These are phyloP conservation scores for Cydia splendana DNA, from an alignment of 1,140 invertebrate species.

Conservation along the genomic window DNA sequence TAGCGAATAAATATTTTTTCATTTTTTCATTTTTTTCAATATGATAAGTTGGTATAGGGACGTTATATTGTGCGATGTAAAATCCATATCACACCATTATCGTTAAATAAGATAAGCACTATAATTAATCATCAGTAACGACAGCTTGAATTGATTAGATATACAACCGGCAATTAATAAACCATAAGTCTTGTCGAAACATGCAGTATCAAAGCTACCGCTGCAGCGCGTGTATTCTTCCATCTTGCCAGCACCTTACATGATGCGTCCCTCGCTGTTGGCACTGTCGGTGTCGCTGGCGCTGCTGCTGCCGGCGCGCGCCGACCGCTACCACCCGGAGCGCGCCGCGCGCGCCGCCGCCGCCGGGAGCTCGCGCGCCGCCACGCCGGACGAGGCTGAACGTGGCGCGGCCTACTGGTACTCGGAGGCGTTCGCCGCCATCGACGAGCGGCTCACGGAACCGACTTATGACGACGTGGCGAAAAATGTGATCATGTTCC, in stretches of 20 bases:
- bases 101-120: no score
- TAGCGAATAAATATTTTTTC: no score
- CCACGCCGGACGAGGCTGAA: conserved; percentile 4
- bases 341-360: not conserved
- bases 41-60: no score
- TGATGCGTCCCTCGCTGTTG: not conserved
- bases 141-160: not conserved
- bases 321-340: conserved; percentile 19
- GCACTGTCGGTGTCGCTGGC: not conserved
- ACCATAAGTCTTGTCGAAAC: not conserved
- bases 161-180: not conserved
- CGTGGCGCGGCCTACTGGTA: conserved; percentile 3
- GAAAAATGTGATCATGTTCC: conserved; percentile 87
- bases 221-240: not conserved
- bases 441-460: conserved; percentile 34
- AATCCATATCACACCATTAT: no score
- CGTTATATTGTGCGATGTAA: no score
- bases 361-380: conserved; percentile 1
- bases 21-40: no score
- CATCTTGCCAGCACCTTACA: not conserved
- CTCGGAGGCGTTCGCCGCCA: conserved; percentile 9
- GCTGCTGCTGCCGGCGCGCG: not conserved
- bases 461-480: conserved; percentile 63
- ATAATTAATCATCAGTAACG: no score
- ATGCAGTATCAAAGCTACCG: not conserved